Evolutionary conservation across 2,888 invertebrate species (phyloP).

Genomic region (Napeogenes inachia): DNA sequence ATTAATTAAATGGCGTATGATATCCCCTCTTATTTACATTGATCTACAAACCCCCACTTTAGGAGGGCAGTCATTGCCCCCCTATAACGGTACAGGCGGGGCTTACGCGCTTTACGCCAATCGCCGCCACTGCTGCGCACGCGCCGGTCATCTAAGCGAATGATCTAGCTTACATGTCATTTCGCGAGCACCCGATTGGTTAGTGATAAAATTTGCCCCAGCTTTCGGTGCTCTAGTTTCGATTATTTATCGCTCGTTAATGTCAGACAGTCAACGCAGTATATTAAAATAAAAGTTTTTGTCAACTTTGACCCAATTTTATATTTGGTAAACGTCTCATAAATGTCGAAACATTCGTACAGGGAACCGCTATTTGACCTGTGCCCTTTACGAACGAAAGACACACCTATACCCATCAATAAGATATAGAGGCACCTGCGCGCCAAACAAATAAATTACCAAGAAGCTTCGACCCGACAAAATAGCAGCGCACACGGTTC

Average conservation of each 20-base stretch:
- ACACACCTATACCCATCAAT: constrained; percentile 37
- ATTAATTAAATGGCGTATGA: constrained; percentile 71
- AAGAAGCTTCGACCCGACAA: constrained; percentile 48
- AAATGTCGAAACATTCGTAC: constrained; percentile 22
- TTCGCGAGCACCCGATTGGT: constrained; percentile 71
- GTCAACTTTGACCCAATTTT: constrained; percentile 16
- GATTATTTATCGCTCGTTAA: constrained; percentile 44
- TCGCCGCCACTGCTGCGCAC: constrained; percentile 60
- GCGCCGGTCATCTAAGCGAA: constrained; percentile 69
- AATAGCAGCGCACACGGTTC: constrained; percentile 58
- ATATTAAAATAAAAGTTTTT: constrained; percentile 28
- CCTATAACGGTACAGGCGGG: constrained; percentile 75
- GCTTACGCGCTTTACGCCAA: constrained; percentile 67
- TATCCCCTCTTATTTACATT: constrained; percentile 49
- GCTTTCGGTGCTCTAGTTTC: constrained; percentile 63
- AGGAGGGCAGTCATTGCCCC: constrained; percentile 69
- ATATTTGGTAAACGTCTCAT: constrained; percentile 12
- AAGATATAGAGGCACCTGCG: constrained; percentile 53
- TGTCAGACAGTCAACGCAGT: constrained; percentile 32
- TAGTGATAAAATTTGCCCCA: constrained; percentile 52
- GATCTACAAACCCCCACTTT: constrained; percentile 70
- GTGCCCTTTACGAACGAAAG: constrained; percentile 29
- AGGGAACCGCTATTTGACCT: constrained; percentile 29
- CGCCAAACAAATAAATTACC: constrained; percentile 55
- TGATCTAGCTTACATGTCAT: constrained; percentile 74